Evolutionary conservation across 2,888 invertebrate species (phyloP), one percentile per base, ranked within the genome.

Genomic region (Drosophila infuscata): DNA sequence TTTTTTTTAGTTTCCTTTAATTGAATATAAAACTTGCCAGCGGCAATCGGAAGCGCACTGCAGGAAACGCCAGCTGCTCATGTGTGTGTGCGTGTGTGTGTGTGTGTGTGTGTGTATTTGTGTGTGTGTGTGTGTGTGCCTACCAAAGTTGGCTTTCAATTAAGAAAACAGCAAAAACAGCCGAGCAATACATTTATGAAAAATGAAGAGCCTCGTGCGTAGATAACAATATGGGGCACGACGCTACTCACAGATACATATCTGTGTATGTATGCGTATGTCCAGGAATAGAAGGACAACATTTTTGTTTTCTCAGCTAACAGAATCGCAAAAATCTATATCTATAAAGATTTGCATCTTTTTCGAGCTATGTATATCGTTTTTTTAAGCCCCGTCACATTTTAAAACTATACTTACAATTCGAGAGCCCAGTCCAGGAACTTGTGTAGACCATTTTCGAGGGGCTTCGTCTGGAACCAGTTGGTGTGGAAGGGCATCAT

Each of bases 401-500:
- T 33, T 48, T 9, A 0, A 49, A 25, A 11, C 3, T 29, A 1
- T 84, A 94, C 95, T 95, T 93, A 96, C 96, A 95, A 93, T 79
- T 95, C 94, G 49, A 95, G 94, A 0, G 96, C 95, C 96, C 97
- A 98, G 81, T 96, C 96, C 69, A 98, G 93, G 93, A 98, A 98
- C 93, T 97, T 97, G 83, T 96, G 96, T 2, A 98, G 94, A 29
- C 98, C 98, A 69, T 94, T 94, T 91, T 97, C 97, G 15, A 97
- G 94, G 87, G 95, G 97, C 91, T 96, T 97, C 84, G 96, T 97
- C 92, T 96, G 97, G 94, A 99, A 98, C 99, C 99, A 99, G 93
- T 98, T 98, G 1, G 98, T 98, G 92, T 99, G 98, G 95, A 98
- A 97, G 0, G 98, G 96, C 97, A 98, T 97, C 97, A 98, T 97